Percentiles rank a stretch among this genome's conserved stretches.
Conservation (phyloP, 2,797 vertebrate species). For the Pantherophis alleghaniensis region DNA sequence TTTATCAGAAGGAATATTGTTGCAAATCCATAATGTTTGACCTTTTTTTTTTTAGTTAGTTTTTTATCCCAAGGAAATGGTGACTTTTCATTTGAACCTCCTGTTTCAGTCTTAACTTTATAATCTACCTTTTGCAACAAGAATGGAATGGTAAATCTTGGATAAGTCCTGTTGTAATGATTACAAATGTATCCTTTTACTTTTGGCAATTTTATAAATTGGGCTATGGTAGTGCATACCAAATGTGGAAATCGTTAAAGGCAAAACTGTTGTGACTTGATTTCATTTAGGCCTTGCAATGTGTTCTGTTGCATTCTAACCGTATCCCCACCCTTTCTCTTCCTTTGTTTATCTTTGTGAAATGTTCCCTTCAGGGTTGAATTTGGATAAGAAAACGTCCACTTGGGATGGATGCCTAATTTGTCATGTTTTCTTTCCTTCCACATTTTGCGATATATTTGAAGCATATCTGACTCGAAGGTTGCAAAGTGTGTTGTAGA, state of each 20-base stretch:
- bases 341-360: constrained; percentile 1
- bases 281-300: constrained; percentile 17
- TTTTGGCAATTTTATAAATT: neutral
- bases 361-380: constrained; percentile 36
- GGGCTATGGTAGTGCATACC: neutral
- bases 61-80: neutral
- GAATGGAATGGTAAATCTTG: neutral
- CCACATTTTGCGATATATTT: constrained; percentile 10
- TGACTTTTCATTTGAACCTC: neutral
- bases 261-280: constrained; percentile 41
- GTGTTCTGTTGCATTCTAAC: constrained; percentile 51
- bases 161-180: neutral
- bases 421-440: constrained; percentile 17
- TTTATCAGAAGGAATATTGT: neutral
- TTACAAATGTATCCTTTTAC: neutral
- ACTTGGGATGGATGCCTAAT: constrained; percentile 19
- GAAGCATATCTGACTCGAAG: neutral
- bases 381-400: constrained; percentile 40
- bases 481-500: neutral
- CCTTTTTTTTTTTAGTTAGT: neutral
- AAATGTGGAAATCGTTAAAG: neutral
- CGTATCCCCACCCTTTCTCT: constrained; percentile 50
- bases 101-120: neutral
- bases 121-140: constrained; percentile 15
- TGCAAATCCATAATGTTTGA: neutral